phyloP scores from a whole-genome alignment of 2,797 vertebrate genomes.

The Enteromius anoplus region DNA sequence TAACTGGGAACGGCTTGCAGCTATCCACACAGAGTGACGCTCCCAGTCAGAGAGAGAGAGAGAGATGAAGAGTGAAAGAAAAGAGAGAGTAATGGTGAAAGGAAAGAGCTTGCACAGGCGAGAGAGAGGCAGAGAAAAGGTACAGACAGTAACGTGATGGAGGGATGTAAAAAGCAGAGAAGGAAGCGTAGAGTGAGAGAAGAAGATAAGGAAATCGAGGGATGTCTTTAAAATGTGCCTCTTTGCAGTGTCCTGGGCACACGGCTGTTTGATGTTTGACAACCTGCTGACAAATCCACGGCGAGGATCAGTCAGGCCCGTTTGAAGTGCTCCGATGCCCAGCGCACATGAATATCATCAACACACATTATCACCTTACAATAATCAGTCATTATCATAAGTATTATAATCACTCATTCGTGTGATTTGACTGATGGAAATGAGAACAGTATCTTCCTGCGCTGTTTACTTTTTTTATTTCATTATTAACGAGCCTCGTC shows the following conservation, averaged over 20 bases:
- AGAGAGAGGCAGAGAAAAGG: slow-evolving; percentile 38
- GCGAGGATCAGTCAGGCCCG: slow-evolving; percentile 9
- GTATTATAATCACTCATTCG: slow-evolving; percentile 52
- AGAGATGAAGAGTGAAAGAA: slow-evolving; percentile 40
- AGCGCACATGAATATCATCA: slow-evolving; percentile 52
- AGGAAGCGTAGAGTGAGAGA: slow-evolving; percentile 27
- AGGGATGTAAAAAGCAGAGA: slow-evolving; percentile 33
- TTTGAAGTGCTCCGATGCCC: slow-evolving; percentile 48
- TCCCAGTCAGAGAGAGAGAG: slow-evolving; percentile 71
- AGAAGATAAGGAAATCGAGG: slow-evolving; percentile 50
- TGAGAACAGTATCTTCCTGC: slow-evolving; percentile 40
- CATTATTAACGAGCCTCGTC: slow-evolving; percentile 31
- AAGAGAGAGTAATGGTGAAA: slow-evolving; percentile 35
- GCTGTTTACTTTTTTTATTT: slow-evolving; percentile 44
- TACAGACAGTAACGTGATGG: slow-evolving; percentile 46
- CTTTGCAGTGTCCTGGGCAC: slow-evolving; percentile 44
- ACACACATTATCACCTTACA: slow-evolving; percentile 44
- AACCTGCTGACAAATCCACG: slow-evolving; percentile 49
- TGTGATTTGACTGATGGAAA: slow-evolving; percentile 55
- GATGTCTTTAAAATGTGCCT: slow-evolving; percentile 51
- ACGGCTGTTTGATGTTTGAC: slow-evolving; percentile 53
- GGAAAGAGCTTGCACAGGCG: slow-evolving; percentile 34
- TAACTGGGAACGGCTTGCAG: slow-evolving; percentile 92
- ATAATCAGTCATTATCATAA: slow-evolving; percentile 53
- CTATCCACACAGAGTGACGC: slow-evolving; percentile 87